phyloP scores from a whole-genome alignment of 2,797 vertebrate genomes.

The Lithobates sylvaticus region DNA sequence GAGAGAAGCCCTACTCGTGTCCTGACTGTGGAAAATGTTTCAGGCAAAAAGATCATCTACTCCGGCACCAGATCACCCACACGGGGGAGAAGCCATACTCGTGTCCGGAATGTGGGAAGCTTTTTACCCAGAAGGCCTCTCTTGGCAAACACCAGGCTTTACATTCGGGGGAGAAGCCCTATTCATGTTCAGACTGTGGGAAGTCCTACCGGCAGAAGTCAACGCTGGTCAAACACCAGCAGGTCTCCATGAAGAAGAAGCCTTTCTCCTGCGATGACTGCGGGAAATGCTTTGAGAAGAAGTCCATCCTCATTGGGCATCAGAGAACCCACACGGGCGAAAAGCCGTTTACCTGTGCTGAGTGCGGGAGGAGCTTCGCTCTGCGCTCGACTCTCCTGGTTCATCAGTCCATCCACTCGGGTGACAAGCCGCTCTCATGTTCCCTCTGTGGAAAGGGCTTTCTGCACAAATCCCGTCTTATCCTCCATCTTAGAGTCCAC shows the following conservation, averaged over 20 bases:
- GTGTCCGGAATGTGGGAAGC: slow-evolving; percentile 64
- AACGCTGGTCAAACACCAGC: slow-evolving; percentile 7
- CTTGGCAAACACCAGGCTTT: slow-evolving; percentile 66
- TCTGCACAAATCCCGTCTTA: background rate
- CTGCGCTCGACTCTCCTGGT: slow-evolving; percentile 33
- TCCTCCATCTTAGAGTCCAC: slow-evolving; percentile 68
- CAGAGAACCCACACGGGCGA: slow-evolving; percentile 56
- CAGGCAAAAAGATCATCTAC: slow-evolving; percentile 63
- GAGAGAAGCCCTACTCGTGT: slow-evolving; percentile 65
- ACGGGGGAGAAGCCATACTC: slow-evolving; percentile 65
- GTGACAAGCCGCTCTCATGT: slow-evolving; percentile 64
- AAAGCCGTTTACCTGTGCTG: slow-evolving; percentile 61
- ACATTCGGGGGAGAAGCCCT: slow-evolving; percentile 67
- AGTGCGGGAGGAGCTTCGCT: slow-evolving; percentile 63
- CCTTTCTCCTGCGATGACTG: background rate
- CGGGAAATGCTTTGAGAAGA: background rate
- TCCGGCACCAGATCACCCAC: slow-evolving; percentile 66
- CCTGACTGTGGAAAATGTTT: slow-evolving; percentile 61
- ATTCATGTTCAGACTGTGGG: slow-evolving; percentile 64
- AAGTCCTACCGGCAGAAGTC: slow-evolving; percentile 58
- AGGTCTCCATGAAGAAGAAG: background rate
- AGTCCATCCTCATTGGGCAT: background rate
- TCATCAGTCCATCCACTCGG: slow-evolving; percentile 67
- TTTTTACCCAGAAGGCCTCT: slow-evolving; percentile 64
- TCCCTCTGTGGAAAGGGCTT: slow-evolving; percentile 61